Base-by-base conservation (phyloP, 2,797 vertebrate genomes). In the Thripadectes ignobilis region DNA sequence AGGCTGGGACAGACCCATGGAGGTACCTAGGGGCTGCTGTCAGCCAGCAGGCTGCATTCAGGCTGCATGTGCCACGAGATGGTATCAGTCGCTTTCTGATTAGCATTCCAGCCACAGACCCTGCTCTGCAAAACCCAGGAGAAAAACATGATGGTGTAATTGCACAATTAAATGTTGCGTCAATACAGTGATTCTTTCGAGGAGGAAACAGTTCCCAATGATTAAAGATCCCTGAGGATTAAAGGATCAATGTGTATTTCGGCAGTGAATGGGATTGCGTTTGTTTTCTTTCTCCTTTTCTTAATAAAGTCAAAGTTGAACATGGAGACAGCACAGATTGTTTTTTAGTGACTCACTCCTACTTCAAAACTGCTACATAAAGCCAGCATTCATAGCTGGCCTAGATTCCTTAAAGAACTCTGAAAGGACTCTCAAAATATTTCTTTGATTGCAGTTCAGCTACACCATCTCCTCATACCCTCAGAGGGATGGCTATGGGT, bases 281-380 rank as follows among this genome's bases (percentile, higher is more conserved):
- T 97, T 95, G 88, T 91, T 94, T 95, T 95, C 94, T 89, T 97
- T 94, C 88, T 84, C 92, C 89, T 96, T 89, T 94, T 73, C 89
- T 93, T 86, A 84, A 79, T 92, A 97, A 95, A 95, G 91, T 95
- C 95, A 94, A 89, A 97, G 95, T 86, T 92, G 96, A 96, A 57
- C 59, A 46, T 3, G 38, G 73, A 96, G 84, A 92, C 92, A 84
- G 81, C 55, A 65, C 49, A 95, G 94, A 97, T 95, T 92, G 93
- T 81, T 94, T 97, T 97, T 97, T 86, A 96, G 92, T 96, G 91
- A 97, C 95, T 97, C 96, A 95, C 91, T 95, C 87, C 86, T 89
- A 88, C 91, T 96, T 96, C 92, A 94, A 88, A 96, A 95, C 85
- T 75, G 92, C 48, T 74, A 82, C 63, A 97, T 92, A 97, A 97